A percentile compares a stretch with the other conserved stretches of the same genome.
Evolutionary conservation across 2,797 vertebrate species (phyloP).

Genomic region (Loris lydekkerianus): DNA sequence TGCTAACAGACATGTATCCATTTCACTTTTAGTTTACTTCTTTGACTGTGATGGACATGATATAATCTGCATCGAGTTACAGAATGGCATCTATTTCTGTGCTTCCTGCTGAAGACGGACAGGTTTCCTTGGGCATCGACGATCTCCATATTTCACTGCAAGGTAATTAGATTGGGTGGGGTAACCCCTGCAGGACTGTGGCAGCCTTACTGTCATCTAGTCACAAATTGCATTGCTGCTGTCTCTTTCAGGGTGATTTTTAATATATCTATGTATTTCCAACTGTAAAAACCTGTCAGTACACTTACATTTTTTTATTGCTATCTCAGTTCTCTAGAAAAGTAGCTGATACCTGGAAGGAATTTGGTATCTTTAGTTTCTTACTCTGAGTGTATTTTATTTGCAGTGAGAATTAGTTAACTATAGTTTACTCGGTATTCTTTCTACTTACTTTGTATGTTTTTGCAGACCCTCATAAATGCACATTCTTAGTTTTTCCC

Average conservation of each 20-base stretch:
- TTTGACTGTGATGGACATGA: slow-evolving; percentile 75
- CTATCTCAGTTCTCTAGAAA: neutral
- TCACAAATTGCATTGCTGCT: neutral
- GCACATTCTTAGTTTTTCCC: neutral
- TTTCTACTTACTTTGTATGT: neutral
- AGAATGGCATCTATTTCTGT: slow-evolving; percentile 89
- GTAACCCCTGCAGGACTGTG: neutral
- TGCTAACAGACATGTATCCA: neutral
- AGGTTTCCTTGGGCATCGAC: slow-evolving; percentile 93
- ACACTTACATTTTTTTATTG: neutral
- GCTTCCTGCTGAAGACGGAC: slow-evolving; percentile 87
- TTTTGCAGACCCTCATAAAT: neutral
- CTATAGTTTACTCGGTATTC: neutral
- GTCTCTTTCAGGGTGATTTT: neutral
- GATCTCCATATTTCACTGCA: slow-evolving; percentile 93
- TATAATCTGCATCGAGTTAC: slow-evolving; percentile 68
- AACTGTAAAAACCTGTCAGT: neutral
- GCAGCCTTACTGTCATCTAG: neutral
- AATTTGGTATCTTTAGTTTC: slow-evolving; percentile 31
- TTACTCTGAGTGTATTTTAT: neutral
- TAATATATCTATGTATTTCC: neutral
- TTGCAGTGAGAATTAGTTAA: slow-evolving; percentile 34
- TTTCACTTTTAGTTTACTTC: slow-evolving; percentile 82
- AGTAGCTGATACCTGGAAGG: slow-evolving; percentile 38
- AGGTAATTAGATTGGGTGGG: slow-evolving; percentile 88